phyloP scores from a whole-genome alignment of 2,797 vertebrate genomes.

The Cossypha caffra region DNA sequence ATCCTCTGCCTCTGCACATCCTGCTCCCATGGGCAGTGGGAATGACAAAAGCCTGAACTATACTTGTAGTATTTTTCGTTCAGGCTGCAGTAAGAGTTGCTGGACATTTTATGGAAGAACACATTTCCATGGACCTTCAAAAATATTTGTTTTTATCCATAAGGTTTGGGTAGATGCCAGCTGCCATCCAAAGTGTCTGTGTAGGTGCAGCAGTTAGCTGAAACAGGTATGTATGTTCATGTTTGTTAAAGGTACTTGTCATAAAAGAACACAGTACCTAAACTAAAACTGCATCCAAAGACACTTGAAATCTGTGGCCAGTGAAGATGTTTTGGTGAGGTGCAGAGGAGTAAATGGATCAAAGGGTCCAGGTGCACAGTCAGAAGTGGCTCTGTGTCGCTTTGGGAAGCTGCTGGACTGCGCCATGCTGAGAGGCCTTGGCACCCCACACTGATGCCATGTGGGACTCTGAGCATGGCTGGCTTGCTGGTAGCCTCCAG shows the following conservation, averaged over 20 bases:
- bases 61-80: slow-evolving; percentile 31
- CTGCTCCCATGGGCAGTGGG: slow-evolving; percentile 42
- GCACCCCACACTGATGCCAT: fast-evolving
- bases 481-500: not conserved
- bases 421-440: fast-evolving
- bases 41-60: slow-evolving; percentile 32
- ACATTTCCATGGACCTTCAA: not conserved
- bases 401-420: not conserved
- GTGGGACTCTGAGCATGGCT: not conserved
- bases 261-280: fast-evolving
- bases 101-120: not conserved
- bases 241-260: not conserved
- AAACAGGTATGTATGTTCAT: not conserved
- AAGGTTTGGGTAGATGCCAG: not conserved
- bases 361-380: not conserved
- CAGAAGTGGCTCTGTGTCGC: not conserved
- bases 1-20: slow-evolving; percentile 55
- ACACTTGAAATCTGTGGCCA: not conserved
- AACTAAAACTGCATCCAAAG: not conserved
- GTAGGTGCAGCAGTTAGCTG: not conserved
- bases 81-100: not conserved
- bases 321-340: not conserved
- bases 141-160: not conserved
- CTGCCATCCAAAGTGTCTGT: not conserved
- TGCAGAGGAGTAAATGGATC: not conserved